These are phyloP conservation scores for Selenia dentaria DNA, from an alignment of 2,888 invertebrate genomes.

Conservation along the genomic window DNA sequence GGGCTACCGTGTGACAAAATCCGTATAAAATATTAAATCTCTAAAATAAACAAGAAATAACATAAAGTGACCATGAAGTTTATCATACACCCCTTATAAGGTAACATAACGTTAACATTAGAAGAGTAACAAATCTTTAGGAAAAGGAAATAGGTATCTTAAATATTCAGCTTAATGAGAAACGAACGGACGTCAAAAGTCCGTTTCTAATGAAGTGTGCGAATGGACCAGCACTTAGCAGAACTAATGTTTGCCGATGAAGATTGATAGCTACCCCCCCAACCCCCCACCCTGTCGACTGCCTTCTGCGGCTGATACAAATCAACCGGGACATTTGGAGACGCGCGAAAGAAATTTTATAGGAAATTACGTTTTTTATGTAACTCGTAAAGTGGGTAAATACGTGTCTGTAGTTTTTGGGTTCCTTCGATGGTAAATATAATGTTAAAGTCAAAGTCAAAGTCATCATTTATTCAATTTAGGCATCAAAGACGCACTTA, in stretches of 20 bases:
- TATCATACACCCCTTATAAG: no score
- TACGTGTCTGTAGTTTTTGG: slow-evolving; percentile 12
- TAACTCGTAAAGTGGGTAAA: slow-evolving; percentile 12
- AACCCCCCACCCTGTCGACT: not conserved
- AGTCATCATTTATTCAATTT: no score
- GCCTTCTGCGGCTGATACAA: not conserved
- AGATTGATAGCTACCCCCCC: slow-evolving; percentile 8
- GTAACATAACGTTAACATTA: no score
- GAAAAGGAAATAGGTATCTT: no score
- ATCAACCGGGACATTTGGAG: slow-evolving; percentile 5
- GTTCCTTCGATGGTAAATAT: slow-evolving; percentile 4
- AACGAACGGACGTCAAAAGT: slow-evolving; percentile 2
- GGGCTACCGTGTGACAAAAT: no score
- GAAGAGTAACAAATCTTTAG: no score
- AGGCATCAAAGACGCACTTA: no score
- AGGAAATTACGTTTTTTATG: slow-evolving; percentile 17
- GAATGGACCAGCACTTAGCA: slow-evolving; percentile 7
- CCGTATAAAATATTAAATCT: no score
- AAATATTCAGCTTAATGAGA: not conserved
- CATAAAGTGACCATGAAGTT: no score
- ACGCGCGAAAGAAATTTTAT: not conserved
- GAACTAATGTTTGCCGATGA: slow-evolving; percentile 16
- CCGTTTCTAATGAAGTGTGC: slow-evolving; percentile 5
- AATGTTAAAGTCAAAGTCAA: no score
- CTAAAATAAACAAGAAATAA: no score